phyloP scores from a whole-genome alignment of 2,888 invertebrate genomes.

The Diaphora mendica region DNA sequence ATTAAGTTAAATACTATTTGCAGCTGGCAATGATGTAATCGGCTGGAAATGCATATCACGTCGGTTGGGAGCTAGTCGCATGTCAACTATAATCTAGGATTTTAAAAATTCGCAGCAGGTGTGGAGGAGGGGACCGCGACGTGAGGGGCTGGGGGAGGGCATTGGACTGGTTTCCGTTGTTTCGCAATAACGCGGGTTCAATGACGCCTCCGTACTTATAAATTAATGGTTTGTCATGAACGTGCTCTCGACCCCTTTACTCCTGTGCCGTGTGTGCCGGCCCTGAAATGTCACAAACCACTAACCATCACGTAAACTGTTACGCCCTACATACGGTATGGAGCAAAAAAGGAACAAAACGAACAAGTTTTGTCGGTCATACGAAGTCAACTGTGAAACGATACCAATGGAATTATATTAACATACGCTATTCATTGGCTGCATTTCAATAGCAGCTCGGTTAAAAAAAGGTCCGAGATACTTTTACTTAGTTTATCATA shows the following conservation, averaged over 20 bases:
- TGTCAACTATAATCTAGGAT: constrained; percentile 85
- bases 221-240: constrained; percentile 79
- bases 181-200: constrained; percentile 85
- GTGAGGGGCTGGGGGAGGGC: constrained; percentile 41
- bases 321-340: constrained; percentile 43
- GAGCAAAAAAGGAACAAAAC: constrained; percentile 38
- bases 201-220: constrained; percentile 81
- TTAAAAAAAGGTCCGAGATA: constrained; percentile 12
- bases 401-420: constrained; percentile 29
- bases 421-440: constrained; percentile 24
- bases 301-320: constrained; percentile 43
- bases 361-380: constrained; percentile 27
- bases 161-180: constrained; percentile 86
- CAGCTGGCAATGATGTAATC: constrained; percentile 74
- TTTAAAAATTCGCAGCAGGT: constrained; percentile 85
- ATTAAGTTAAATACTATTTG: constrained; percentile 36
- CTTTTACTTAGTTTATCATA: constrained; percentile 10
- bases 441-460: constrained; percentile 18
- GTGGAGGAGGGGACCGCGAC: constrained; percentile 55
- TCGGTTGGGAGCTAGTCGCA: constrained; percentile 71
- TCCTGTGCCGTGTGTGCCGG: constrained; percentile 39
- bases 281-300: constrained; percentile 42
- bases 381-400: constrained; percentile 33
- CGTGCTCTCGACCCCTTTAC: constrained; percentile 75
- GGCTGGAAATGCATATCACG: constrained; percentile 73